phyloP scores from a whole-genome alignment of 2,113 vertebrate genomes.

The Saguinus imperator region DNA sequence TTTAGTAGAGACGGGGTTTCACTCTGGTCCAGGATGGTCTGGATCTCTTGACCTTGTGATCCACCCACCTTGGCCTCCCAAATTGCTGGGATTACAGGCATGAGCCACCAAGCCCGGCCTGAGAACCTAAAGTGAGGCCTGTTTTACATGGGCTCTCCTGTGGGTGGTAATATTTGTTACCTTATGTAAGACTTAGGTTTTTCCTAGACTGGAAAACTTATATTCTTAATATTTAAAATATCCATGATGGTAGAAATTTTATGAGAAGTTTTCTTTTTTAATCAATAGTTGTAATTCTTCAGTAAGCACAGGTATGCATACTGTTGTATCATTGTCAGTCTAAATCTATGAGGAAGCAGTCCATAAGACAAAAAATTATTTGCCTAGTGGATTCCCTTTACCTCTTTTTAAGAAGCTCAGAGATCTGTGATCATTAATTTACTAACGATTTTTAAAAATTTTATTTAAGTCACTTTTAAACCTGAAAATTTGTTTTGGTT shows the following conservation, averaged over 20 bases:
- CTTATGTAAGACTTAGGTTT: background rate
- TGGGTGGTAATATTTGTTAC: background rate
- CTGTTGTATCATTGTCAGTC: background rate
- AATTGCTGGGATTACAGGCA: too few species aligned
- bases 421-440: background rate
- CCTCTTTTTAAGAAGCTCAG: background rate
- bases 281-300: background rate
- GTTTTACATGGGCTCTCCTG: background rate
- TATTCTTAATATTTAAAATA: slow-evolving; percentile 21
- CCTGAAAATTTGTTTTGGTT: background rate
- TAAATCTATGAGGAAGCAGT: background rate
- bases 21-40: too few species aligned
- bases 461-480: slow-evolving; percentile 13
- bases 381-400: background rate
- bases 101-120: too few species aligned
- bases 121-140: background rate
- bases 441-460: background rate
- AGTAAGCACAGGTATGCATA: slow-evolving; percentile 9
- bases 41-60: too few species aligned
- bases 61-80: too few species aligned
- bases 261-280: background rate
- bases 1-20: too few species aligned
- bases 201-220: background rate
- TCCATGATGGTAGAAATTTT: background rate
- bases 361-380: background rate